Evolutionary conservation across 2,797 vertebrate species (phyloP).

Genomic region (Enteromius trimaculatus): DNA sequence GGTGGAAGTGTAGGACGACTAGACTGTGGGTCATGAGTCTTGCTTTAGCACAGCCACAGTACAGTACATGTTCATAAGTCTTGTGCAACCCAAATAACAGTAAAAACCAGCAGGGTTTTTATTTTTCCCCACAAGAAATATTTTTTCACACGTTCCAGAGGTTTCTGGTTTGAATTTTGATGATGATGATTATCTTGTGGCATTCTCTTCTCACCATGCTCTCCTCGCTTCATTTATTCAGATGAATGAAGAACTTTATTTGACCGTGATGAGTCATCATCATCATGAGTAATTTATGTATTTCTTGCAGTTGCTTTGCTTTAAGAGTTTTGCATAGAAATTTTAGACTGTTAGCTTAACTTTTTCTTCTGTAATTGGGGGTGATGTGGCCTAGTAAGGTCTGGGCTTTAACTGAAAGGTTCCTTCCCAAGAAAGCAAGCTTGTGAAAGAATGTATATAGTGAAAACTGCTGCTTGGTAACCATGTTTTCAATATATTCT

Average conservation of each 20-base stretch:
- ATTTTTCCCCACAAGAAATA: not conserved
- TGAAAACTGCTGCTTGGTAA: not conserved
- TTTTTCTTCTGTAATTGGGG: not conserved
- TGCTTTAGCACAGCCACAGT: slow-evolving; percentile 35
- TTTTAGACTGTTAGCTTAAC: not conserved
- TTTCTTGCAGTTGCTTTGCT: not conserved
- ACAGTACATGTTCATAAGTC: slow-evolving; percentile 9
- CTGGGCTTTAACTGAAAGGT: not conserved
- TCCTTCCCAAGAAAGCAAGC: not conserved
- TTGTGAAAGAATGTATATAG: not conserved
- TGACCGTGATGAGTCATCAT: slow-evolving; percentile 10
- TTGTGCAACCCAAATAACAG: slow-evolving; percentile 26
- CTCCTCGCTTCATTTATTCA: slow-evolving; percentile 8
- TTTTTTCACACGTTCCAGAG: slow-evolving; percentile 1
- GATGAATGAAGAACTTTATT: not conserved
- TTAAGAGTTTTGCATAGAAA: not conserved
- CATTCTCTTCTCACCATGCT: not conserved
- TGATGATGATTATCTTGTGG: slow-evolving; percentile 18
- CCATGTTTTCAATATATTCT: not conserved
- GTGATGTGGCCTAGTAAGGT: not conserved
- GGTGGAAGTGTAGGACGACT: slow-evolving; percentile 29
- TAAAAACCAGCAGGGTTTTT: not conserved
- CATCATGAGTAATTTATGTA: not conserved
- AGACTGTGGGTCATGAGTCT: slow-evolving; percentile 39
- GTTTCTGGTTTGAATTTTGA: not conserved